Evolutionary conservation across 2,888 invertebrate genomes (phyloP), one percentile per base, ranked within the genome.

Genomic region (Drosophila neonasuta): DNA sequence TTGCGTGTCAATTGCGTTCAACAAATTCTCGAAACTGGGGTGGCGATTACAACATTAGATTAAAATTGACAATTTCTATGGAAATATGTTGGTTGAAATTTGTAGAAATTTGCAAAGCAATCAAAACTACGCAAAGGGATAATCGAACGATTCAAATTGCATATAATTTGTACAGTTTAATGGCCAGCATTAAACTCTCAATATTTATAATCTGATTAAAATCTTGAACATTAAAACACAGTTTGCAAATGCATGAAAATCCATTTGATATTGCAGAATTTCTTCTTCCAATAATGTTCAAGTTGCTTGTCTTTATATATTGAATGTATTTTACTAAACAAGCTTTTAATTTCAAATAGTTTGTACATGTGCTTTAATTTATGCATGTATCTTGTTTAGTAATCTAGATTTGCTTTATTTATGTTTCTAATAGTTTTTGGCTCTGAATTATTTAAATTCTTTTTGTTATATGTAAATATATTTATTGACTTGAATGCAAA

Each of bases 1-100:
- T 32, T 41, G 56, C 39, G 56, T 61, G 56, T 34, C 75, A 74
- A 78, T 65, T 57, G 60, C 56, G 61, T 51, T 59, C 67, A 46
- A 61, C 71, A 57, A 32, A 32, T 30, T 51, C 54, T 36, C 34
- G 11, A 17, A 30, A 15, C 3, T 11, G 13, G 49, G 32, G 24
- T 46, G 55, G 24, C 36, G 41, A 48, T 60, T 50, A 29, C n/a
- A 20, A 9, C 20, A 15, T 20, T 45, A 45, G 56, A 52, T 61
- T 54, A 56, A 29, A 36, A 20, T 32, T 30, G 11, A 55, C 45
- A 42, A 50, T 67, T 67, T 49, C 30, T 17, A 39, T 11, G 13
- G n/a, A 5, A 9, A 20, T n/a, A 8, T 24, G 20, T 9, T 24
- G 6, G 24, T 50, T 24, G 10, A 24, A 34, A 20, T 20, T n/a